Base-by-base conservation (phyloP, 2,797 vertebrate species). In the Schizothorax lantsangensis region DNA sequence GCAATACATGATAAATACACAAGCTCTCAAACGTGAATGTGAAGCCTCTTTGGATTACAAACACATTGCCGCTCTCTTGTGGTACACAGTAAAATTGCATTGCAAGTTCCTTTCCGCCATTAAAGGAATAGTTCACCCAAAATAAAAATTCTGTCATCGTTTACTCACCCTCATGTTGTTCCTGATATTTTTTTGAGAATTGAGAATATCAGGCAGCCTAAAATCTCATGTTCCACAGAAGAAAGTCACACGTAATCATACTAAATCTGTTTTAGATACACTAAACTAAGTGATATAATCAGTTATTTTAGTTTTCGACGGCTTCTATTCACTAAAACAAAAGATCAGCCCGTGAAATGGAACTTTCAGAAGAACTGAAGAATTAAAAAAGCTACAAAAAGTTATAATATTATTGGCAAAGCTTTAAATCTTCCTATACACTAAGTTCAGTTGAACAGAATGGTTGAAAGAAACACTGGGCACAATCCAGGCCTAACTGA, bases 51-150 rank as follows among this genome's bases (percentile, higher is more conserved):
- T 68, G 64, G 79, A 4, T 82, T 40, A 40, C 26, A 72, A 40
- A 72, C 36, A 80, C 66, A 72, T 57, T 57, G 19, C 14, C 68
- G 77, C 77, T 40, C 77, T 73, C 77, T 85, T 36, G 84, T 80
- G 84, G 84, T 11, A 45, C n/a, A 71, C 7, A 30, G 11, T 54
- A 7, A 59, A 79, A 85, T 77, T 4, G 19, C 40, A 68, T 49
- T 47, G 21, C 8, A 83, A 62, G 5, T 62, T 45, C 26, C 40
- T 64, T 79, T 62, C 77, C 49, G 77, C 64, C 84, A 79, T 79
- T 85, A n/a, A 69, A 66, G 9, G 15, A 80, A 72, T 45, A 43
- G 21, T 43, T 72, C 40, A 45, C 40, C 17, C n/a, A 80, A 80
- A 66, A 80, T 80, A 80, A 66, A 64, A 80, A 64, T 11, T 64